Evolutionary conservation across 2,113 vertebrate species (phyloP).

Genomic region (Caretta caretta): DNA sequence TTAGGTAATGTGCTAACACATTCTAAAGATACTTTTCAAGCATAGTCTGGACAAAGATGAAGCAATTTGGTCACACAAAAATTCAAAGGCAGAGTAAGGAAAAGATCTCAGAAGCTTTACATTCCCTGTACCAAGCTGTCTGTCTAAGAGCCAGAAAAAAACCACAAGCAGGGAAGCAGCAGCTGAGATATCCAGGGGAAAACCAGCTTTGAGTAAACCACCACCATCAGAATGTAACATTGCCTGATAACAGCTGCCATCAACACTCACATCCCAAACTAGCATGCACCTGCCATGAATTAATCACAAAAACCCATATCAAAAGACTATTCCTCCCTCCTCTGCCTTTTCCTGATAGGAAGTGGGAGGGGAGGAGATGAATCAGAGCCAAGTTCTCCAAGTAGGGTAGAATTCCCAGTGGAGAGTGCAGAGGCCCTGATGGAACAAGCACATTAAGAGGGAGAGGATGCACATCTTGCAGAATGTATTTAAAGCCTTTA

Average conservation of each 20-base stretch:
- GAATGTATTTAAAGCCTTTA: constrained; percentile 43
- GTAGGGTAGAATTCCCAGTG: background rate
- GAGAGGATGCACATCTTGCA: background rate
- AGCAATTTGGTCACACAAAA: background rate
- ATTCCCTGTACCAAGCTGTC: background rate
- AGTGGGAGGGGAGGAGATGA: background rate
- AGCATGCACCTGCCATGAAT: fast-evolving
- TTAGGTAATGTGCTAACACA: background rate
- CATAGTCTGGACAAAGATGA: constrained; percentile 25
- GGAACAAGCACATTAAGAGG: constrained; percentile 8
- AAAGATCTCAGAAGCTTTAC: background rate
- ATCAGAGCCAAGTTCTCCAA: too few relatives aligned
- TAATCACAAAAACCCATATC: fast-evolving
- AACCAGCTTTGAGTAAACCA: background rate
- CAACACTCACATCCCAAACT: fast-evolving
- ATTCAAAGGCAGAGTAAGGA: background rate
- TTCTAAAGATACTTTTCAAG: background rate
- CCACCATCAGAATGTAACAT: fast-evolving
- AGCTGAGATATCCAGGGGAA: fast-evolving
- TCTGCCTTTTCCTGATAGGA: fast-evolving
- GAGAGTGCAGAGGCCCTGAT: background rate
- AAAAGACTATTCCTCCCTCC: fast-evolving
- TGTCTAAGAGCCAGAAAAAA: background rate
- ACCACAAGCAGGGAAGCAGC: background rate
- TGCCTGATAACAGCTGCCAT: fast-evolving